Base-by-base conservation (phyloP, 2,797 vertebrate species). In the Microhierax caerulescens region DNA sequence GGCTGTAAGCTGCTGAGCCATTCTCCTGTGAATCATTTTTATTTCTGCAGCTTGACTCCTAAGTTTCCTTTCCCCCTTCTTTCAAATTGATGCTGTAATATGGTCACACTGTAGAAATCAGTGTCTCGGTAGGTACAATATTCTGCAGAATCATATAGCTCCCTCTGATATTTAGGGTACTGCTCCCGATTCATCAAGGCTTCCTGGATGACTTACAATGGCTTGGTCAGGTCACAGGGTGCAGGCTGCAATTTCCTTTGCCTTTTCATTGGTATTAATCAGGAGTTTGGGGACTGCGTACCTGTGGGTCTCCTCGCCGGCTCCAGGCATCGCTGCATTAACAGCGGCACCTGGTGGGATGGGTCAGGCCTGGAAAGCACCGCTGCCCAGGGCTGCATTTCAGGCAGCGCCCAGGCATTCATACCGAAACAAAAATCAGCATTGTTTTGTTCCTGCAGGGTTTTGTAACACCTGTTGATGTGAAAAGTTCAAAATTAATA, bases 171-270 rank as follows among this genome's bases (percentile, higher is more conserved):
- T 77, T 96, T 61, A 91, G 84, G 90, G 89, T 39, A 41, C 64
- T 65, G 56, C 79, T 87, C 63, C 92, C 65, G 76, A 96, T 91
- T 79, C 91, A 96, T 79, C 90, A 91, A 57, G 57, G 68, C 41
- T 82, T 93, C 89, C 86, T 85, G 54, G 74, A 86, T 70, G 85
- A 91, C 88, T 90, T 61, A 28, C 50, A 80, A 70, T 1, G 32
- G 88, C 83, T 90, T 50, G 89, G 65, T 21, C n/a, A 72, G 95
- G 96, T 96, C 96, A 95, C 93, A 97, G 96, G 85, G 93, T 19
- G 70, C 96, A 91, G 63, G 59, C 72, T 95, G 92, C 94, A 97
- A 97, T 95, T 95, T 96, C 92, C 95, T 93, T 82, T 3, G 36
- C 85, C 65, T 79, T 97, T 94, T 92, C 77, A 54, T 79, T 95